Conservation (phyloP, 2,113 vertebrate genomes). For the Eupsittula cactorum region DNA sequence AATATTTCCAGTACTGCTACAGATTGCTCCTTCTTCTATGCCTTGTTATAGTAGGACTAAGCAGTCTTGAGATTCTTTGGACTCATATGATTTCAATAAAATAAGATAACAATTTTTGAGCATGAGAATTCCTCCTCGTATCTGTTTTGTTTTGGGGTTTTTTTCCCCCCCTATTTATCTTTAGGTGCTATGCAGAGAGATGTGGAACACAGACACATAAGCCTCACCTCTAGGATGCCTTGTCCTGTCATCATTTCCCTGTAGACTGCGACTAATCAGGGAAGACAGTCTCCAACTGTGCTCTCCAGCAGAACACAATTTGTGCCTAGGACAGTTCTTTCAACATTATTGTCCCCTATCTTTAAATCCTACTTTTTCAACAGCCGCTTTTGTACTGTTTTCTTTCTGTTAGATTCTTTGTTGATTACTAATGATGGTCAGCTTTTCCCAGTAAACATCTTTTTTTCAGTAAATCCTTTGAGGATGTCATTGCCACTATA, state of each 20-base stretch:
- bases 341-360: neutral
- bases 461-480: constrained; percentile 11
- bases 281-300: constrained; percentile 8
- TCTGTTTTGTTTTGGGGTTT: neutral
- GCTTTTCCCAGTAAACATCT: neutral
- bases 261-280: neutral
- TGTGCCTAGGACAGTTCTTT: constrained; percentile 24
- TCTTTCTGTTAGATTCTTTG: constrained; percentile 17
- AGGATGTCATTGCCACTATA: neutral
- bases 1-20: neutral
- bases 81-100: neutral
- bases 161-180: neutral
- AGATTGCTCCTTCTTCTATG: neutral
- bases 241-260: neutral
- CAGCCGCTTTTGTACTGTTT: constrained; percentile 6
- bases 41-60: neutral
- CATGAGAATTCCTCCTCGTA: neutral
- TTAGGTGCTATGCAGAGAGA: neutral
- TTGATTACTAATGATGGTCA: constrained; percentile 33
- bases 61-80: neutral
- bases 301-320: neutral
- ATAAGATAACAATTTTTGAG: neutral
- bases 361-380: constrained; percentile 28
- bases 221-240: neutral
- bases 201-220: neutral